Conservation (phyloP, 1,140 invertebrate species). For the Aphelinus certus region DNA sequence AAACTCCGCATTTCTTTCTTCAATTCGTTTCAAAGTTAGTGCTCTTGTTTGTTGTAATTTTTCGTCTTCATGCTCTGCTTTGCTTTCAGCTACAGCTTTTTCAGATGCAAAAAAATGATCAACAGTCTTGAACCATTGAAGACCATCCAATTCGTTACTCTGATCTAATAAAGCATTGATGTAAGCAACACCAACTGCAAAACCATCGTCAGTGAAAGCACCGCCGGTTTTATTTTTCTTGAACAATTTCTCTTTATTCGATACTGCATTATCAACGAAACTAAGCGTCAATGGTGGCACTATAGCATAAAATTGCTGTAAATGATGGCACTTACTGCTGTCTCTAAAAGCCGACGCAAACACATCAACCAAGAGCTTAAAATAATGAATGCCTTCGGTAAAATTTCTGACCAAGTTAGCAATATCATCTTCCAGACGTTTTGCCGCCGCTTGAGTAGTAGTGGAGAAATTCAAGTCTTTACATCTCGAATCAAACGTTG, state of each 20-base stretch:
- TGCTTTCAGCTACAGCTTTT: conserved; percentile 53
- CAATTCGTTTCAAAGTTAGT: conserved; percentile 89
- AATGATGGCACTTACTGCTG: conserved; percentile 83
- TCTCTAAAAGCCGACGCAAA: conserved; percentile 90
- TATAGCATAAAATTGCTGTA: conserved; percentile 94
- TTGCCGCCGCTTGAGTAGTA: conserved; percentile 71
- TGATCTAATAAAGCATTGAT: conserved; percentile 78
- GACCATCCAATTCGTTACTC: conserved; percentile 85
- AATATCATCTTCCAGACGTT: conserved; percentile 81
- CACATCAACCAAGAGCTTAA: conserved; percentile 92
- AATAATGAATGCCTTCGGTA: conserved; percentile 94
- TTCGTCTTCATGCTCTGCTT: conserved; percentile 71
- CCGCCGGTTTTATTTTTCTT: conserved; percentile 87
- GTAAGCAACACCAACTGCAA: conserved; percentile 90
- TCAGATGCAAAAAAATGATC: conserved; percentile 74
- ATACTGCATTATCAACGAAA: conserved; percentile 92
- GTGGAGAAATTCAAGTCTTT: conserved; percentile 69
- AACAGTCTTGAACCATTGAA: conserved; percentile 97
- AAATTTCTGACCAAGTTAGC: conserved; percentile 85
- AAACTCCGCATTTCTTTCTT: conserved; percentile 88
- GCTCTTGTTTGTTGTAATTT: conserved; percentile 93
- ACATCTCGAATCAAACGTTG: conserved; percentile 70
- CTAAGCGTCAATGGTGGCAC: conserved; percentile 94
- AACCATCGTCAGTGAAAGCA: conserved; percentile 97
- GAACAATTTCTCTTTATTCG: conserved; percentile 91